Evolutionary conservation across 2,888 invertebrate species (phyloP).

Genomic region (Drosophila infuscata): DNA sequence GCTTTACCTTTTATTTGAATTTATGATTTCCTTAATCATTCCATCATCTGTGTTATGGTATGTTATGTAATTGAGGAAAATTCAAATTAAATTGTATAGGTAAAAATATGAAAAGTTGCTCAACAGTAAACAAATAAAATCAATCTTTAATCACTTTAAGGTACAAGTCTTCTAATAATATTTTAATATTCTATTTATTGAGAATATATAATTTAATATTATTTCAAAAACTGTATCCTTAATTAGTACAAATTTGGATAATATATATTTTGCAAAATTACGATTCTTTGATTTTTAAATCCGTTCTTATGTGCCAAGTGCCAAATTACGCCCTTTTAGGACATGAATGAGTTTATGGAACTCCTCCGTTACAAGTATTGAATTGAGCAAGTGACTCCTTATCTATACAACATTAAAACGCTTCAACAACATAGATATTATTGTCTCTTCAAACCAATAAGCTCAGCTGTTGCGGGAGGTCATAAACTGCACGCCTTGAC

Average conservation of each 20-base stretch:
- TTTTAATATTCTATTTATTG: not conserved
- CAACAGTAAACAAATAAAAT: not conserved
- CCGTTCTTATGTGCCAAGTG: not conserved
- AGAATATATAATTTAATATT: not conserved
- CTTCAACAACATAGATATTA: not conserved
- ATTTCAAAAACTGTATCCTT: not conserved
- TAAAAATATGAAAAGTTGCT: not conserved
- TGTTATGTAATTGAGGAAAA: no score
- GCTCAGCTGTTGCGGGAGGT: conserved; percentile 48
- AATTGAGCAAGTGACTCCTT: not conserved
- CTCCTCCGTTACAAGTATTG: not conserved
- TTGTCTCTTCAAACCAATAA: conserved; percentile 31
- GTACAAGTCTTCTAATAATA: not conserved
- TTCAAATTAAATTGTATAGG: not conserved
- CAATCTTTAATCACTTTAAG: not conserved
- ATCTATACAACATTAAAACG: not conserved
- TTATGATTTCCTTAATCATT: not conserved
- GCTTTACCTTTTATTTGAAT: not conserved
- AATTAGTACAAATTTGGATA: not conserved
- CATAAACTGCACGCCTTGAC: conserved; percentile 48
- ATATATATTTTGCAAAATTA: not conserved
- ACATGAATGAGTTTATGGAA: not conserved
- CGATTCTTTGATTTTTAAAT: not conserved
- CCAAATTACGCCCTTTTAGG: not conserved
- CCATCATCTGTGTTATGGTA: not conserved